phyloP scores from a whole-genome alignment of 2,797 vertebrate genomes.

The Rhinatrema bivittatum region DNA sequence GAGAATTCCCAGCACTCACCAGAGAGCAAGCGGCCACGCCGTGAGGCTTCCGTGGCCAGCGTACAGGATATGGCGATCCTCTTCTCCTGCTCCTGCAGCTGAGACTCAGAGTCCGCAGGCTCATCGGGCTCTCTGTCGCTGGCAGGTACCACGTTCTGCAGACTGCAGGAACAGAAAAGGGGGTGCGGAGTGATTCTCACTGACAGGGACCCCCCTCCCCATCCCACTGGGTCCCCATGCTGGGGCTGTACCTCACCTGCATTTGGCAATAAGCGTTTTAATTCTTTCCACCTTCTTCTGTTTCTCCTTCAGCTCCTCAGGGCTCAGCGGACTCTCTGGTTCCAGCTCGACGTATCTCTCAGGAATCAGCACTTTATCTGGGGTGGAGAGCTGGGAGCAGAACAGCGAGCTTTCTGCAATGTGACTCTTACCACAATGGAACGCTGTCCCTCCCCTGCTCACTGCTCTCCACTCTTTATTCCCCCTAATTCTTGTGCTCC shows the following conservation, averaged over 20 bases:
- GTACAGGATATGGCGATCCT: slow-evolving; percentile 91
- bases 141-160: slow-evolving; percentile 86
- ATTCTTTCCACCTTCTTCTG: slow-evolving; percentile 92
- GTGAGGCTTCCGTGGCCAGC: slow-evolving; percentile 89
- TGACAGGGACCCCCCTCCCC: rapidly evolving
- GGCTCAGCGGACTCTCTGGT: slow-evolving; percentile 71
- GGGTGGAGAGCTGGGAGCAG: slow-evolving; percentile 62
- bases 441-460: not conserved
- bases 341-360: slow-evolving; percentile 81
- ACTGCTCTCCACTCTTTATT: not conserved
- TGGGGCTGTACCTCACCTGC: too few species aligned
- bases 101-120: slow-evolving; percentile 71
- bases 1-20: slow-evolving; percentile 73
- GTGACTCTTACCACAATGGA: not conserved
- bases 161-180: slow-evolving; percentile 45
- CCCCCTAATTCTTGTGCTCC: not conserved
- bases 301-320: slow-evolving; percentile 87
- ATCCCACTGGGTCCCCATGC: not conserved
- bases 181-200: not conserved
- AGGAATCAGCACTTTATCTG: slow-evolving; percentile 81
- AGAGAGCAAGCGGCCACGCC: slow-evolving; percentile 85
- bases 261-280: slow-evolving; percentile 93
- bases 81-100: slow-evolving; percentile 93
- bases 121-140: slow-evolving; percentile 75
- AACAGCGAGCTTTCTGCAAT: too few species aligned